A percentile compares a stretch with the other conserved stretches of the same genome.
Evolutionary conservation across 2,113 vertebrate genomes (phyloP).

Genomic region (Nothocercus nigrocapillus): DNA sequence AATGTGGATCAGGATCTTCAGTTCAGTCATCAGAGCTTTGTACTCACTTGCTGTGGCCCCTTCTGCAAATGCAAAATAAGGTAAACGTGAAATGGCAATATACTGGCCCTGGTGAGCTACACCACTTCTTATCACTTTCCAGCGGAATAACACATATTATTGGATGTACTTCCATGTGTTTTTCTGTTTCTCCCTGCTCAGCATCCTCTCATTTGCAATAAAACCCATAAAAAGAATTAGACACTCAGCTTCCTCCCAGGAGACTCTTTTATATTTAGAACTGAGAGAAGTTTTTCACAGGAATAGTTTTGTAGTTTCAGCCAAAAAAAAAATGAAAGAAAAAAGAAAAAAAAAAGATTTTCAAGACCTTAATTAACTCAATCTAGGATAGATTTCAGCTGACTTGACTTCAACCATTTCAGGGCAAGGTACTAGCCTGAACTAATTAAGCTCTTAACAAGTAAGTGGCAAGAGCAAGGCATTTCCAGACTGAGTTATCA

Average conservation of each 20-base stretch:
- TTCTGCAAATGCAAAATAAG: conserved; percentile 81
- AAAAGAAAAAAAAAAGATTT: conserved; percentile 18
- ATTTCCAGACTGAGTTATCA: not conserved
- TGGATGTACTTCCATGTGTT: not conserved
- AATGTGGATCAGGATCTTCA: conserved; percentile 95
- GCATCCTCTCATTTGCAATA: conserved; percentile 59
- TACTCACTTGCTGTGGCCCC: conserved; percentile 92
- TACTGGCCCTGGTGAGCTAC: not conserved
- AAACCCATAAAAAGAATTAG: conserved; percentile 41
- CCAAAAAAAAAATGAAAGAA: conserved; percentile 34
- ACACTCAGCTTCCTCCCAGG: conserved; percentile 61
- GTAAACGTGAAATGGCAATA: not conserved
- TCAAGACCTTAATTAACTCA: conserved; percentile 28
- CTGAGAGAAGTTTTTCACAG: not conserved
- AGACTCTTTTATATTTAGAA: conserved; percentile 48
- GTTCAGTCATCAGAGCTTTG: conserved; percentile 95
- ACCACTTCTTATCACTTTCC: not conserved
- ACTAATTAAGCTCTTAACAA: not conserved
- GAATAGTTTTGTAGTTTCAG: not conserved
- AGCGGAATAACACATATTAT: not conserved
- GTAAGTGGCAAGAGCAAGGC: not conserved
- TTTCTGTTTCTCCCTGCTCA: conserved; percentile 38
- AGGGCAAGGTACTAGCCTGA: not conserved
- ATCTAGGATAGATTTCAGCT: not conserved
- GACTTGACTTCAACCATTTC: not conserved